These are phyloP conservation scores for Charanyca ferruginea DNA, from an alignment of 2,888 invertebrate species.

Conservation along the genomic window DNA sequence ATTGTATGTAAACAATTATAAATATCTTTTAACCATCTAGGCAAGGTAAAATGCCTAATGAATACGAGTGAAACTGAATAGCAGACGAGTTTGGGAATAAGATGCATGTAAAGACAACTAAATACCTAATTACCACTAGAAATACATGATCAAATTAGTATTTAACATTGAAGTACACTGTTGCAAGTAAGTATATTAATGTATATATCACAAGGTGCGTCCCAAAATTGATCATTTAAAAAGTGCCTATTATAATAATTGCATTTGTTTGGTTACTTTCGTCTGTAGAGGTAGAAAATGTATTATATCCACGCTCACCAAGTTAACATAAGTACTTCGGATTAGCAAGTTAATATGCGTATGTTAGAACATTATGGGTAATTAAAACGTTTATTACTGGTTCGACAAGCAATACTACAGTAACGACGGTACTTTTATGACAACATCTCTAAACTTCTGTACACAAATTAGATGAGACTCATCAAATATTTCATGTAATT, in stretches of 20 bases:
- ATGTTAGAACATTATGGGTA: background rate
- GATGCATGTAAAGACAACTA: too few species aligned
- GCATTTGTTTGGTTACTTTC: background rate
- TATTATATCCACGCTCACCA: background rate
- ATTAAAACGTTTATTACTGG: constrained; percentile 22
- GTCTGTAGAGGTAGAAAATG: background rate
- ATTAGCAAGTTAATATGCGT: background rate
- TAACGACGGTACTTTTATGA: constrained; percentile 7
- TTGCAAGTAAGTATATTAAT: too few species aligned
- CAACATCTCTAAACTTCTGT: background rate
- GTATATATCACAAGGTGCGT: too few species aligned
- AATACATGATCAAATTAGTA: too few species aligned
- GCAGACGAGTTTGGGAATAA: too few species aligned
- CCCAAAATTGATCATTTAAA: background rate
- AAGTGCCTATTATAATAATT: constrained; percentile 1
- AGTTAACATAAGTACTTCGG: background rate
- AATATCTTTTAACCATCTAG: too few species aligned
- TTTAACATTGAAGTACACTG: too few species aligned
- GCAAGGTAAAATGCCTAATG: too few species aligned
- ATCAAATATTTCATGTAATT: constrained; percentile 15
- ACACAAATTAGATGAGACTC: constrained; percentile 14
- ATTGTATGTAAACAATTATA: too few species aligned
- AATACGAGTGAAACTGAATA: too few species aligned
- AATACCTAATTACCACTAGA: too few species aligned
- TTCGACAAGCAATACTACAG: constrained; percentile 4